Percentiles rank a stretch among this genome's conserved stretches.
Conservation (phyloP, 2,888 invertebrate genomes). For the Helicoverpa assulta region DNA sequence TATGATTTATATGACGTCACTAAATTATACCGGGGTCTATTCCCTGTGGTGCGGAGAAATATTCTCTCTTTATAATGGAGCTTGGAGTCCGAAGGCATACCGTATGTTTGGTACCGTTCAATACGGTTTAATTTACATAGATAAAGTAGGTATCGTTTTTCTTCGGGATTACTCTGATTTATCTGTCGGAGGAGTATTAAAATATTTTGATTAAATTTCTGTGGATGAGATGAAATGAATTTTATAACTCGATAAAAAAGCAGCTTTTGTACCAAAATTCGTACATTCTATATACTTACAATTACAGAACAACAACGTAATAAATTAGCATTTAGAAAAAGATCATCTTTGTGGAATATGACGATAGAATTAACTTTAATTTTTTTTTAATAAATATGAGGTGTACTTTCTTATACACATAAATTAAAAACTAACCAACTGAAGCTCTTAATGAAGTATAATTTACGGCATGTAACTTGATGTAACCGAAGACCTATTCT, state of each 20-base stretch:
- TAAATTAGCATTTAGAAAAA: too few species aligned
- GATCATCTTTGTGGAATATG: too few species aligned
- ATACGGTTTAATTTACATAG: slow-evolving; percentile 62
- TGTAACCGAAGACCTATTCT: slow-evolving; percentile 28
- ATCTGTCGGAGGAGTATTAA: not conserved
- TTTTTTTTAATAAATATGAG: too few species aligned
- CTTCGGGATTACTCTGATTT: slow-evolving; percentile 11
- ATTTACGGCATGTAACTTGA: slow-evolving; percentile 40
- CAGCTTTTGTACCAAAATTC: too few species aligned
- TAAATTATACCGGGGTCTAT: slow-evolving; percentile 65
- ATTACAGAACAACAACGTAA: too few species aligned
- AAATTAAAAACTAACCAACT: slow-evolving; percentile 6
- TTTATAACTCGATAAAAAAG: too few species aligned
- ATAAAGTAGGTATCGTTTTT: slow-evolving; percentile 19
- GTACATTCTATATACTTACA: too few species aligned
- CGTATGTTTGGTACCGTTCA: slow-evolving; percentile 61
- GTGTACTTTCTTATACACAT: not conserved
- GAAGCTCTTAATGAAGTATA: slow-evolving; percentile 15
- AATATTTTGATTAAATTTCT: not conserved
- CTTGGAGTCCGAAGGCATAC: slow-evolving; percentile 58
- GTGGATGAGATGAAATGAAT: not conserved
- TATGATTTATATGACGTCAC: slow-evolving; percentile 68
- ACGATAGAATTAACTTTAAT: too few species aligned
- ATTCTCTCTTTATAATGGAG: slow-evolving; percentile 68
- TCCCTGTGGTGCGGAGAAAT: slow-evolving; percentile 65